Conservation (phyloP, 2,797 vertebrate species). For the Fundulus diaphanus region DNA sequence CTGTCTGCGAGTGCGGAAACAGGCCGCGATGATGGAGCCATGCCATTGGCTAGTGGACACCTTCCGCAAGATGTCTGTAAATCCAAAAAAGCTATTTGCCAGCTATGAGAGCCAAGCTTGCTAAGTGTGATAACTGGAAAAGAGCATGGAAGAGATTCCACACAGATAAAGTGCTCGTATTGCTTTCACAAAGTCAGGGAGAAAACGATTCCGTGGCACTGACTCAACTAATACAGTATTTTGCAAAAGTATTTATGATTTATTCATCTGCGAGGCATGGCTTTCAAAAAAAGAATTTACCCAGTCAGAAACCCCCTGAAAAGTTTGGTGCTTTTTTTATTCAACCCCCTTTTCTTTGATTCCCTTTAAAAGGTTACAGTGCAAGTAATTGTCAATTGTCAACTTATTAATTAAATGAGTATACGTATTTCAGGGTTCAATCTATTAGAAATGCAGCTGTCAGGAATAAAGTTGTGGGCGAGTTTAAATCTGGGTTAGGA, state of each 20-base stretch:
- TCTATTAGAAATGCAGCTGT: background rate
- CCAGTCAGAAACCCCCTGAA: background rate
- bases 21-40: constrained; percentile 61
- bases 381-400: background rate
- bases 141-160: constrained; percentile 66
- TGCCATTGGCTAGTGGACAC: constrained; percentile 72
- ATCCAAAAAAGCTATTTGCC: constrained; percentile 61
- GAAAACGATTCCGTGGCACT: constrained; percentile 37
- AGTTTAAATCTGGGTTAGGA: too few relatives aligned
- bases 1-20: constrained; percentile 63
- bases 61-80: constrained; percentile 73
- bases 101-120: constrained; percentile 67
- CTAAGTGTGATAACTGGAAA: constrained; percentile 72
- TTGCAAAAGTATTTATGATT: background rate
- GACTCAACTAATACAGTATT: constrained; percentile 29
- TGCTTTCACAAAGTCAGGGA: constrained; percentile 44
- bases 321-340: background rate
- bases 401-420: background rate
- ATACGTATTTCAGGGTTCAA: background rate
- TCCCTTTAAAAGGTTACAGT: background rate
- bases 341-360: background rate
- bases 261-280: background rate
- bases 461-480: too few relatives aligned
- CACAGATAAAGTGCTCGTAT: constrained; percentile 35
- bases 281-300: background rate